phyloP scores from a whole-genome alignment of 2,888 invertebrate genomes.

The Pemphredon lugubris region DNA sequence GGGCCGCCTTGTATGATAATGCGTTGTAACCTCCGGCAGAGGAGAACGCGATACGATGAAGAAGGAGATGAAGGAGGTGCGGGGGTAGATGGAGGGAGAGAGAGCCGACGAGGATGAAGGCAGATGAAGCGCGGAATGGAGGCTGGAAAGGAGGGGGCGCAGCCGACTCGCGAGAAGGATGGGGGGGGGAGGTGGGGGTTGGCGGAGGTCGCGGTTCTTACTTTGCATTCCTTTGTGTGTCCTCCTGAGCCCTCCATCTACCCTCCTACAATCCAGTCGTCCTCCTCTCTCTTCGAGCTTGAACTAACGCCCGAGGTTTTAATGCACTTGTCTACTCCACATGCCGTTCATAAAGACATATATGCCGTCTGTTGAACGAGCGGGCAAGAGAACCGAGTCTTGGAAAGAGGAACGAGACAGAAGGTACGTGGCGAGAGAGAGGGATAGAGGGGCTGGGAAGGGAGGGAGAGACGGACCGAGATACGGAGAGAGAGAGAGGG shows the following conservation, averaged over 20 bases:
- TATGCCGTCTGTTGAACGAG: slow-evolving; percentile 74
- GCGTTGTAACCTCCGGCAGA: slow-evolving; percentile 73
- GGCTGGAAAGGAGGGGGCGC: slow-evolving; percentile 28
- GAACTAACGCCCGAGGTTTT: slow-evolving; percentile 80
- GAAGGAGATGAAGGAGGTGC: slow-evolving; percentile 62
- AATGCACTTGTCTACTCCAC: slow-evolving; percentile 81
- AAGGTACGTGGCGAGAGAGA: slow-evolving; percentile 47
- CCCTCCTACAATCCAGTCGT: slow-evolving; percentile 62
- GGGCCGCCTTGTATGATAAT: slow-evolving; percentile 78
- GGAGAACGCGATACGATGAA: slow-evolving; percentile 71
- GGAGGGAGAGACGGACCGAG: slow-evolving; percentile 33
- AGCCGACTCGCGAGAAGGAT: slow-evolving; percentile 43
- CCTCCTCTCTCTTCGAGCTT: slow-evolving; percentile 74
- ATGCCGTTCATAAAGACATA: slow-evolving; percentile 80
- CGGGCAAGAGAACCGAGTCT: slow-evolving; percentile 68
- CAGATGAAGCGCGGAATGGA: slow-evolving; percentile 36
- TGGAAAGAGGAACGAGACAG: slow-evolving; percentile 63
- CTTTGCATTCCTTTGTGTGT: slow-evolving; percentile 81
- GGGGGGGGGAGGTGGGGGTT: no score
- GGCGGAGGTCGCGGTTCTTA: slow-evolving; percentile 75
- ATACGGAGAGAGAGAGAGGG: slow-evolving; percentile 8
- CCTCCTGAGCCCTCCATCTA: slow-evolving; percentile 72
- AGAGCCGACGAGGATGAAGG: slow-evolving; percentile 31
- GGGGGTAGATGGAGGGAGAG: slow-evolving; percentile 28
- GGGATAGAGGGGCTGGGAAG: slow-evolving; percentile 31